These are phyloP conservation scores for Lepidothrix coronata DNA, from an alignment of 2,113 vertebrate genomes.

Conservation along the genomic window DNA sequence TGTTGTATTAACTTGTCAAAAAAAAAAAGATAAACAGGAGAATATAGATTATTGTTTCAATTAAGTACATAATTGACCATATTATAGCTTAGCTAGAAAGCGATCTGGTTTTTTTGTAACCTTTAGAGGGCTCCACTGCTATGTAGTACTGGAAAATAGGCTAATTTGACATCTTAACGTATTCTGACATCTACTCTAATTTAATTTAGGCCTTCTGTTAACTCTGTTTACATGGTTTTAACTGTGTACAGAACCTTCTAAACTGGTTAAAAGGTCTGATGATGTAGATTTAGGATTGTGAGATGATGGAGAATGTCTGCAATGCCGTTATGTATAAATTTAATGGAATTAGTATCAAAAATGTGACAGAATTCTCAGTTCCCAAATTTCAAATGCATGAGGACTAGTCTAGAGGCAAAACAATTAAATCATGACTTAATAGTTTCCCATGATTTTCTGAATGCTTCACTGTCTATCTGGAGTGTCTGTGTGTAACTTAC, in stretches of 20 bases:
- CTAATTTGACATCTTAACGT: background rate
- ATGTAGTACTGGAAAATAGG: background rate
- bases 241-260: background rate
- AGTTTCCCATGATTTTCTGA: background rate
- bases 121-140: constrained; percentile 56
- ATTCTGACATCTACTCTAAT: constrained; percentile 32
- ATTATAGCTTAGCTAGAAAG: background rate
- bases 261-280: background rate
- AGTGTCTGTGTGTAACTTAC: background rate
- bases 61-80: background rate
- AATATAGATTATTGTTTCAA: background rate
- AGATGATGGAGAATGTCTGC: background rate
- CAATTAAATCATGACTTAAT: background rate
- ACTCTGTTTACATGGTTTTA: background rate
- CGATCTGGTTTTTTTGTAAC: background rate
- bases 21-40: background rate
- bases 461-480: background rate
- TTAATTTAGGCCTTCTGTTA: constrained; percentile 14
- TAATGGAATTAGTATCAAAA: background rate
- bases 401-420: background rate
- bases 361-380: background rate
- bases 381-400: background rate
- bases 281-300: background rate
- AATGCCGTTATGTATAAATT: background rate
- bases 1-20: background rate